These are phyloP conservation scores for Meda fulgida DNA, from an alignment of 2,797 vertebrate species.

Conservation along the genomic window DNA sequence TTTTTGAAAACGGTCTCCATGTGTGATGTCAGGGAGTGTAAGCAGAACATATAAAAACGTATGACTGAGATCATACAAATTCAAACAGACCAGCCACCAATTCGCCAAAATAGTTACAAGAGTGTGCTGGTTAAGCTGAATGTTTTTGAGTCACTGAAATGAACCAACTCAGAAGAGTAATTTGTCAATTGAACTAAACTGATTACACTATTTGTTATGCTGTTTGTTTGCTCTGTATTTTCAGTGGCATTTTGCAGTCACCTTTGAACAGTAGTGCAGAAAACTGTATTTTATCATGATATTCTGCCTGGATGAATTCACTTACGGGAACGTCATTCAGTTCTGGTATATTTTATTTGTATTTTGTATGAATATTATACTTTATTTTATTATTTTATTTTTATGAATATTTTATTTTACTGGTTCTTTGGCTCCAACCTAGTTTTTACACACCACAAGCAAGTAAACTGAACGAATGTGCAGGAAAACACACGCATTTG, in stretches of 20 bases:
- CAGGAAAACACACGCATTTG: constrained; percentile 12
- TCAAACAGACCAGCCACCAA: neutral
- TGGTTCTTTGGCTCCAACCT: neutral
- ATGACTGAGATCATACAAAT: neutral
- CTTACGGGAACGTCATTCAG: too few species aligned
- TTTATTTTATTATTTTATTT: too few species aligned
- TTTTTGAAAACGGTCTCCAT: too few species aligned
- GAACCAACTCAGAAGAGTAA: neutral
- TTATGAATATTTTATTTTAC: too few species aligned
- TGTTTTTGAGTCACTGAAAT: neutral
- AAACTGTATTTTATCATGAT: neutral
- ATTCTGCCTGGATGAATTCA: neutral
- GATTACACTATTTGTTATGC: neutral
- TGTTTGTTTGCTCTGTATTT: neutral
- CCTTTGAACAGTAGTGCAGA: neutral
- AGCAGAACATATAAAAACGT: neutral
- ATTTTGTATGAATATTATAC: too few species aligned
- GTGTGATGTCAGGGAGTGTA: neutral
- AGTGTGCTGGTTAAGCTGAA: neutral
- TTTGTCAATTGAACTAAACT: neutral
- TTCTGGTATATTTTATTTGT: neutral
- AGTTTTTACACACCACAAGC: neutral
- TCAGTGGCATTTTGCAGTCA: neutral
- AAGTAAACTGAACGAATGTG: neutral
- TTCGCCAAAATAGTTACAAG: neutral